A percentile compares a stretch with the other conserved stretches of the same genome.
Evolutionary conservation across 2,797 vertebrate species (phyloP).

Genomic region (Coregonus sp.): DNA sequence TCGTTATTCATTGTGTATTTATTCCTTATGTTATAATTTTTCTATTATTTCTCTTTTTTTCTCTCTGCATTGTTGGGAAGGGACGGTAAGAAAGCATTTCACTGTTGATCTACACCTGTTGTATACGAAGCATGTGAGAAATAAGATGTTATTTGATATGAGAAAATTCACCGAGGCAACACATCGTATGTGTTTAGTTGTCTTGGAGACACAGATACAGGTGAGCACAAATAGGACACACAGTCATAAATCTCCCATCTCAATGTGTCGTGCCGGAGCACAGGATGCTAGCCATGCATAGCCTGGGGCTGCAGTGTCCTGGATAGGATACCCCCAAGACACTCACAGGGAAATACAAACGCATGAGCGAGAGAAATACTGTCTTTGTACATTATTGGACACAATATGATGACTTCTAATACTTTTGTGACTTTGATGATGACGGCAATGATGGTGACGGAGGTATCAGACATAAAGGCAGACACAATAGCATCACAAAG

Average conservation of each 20-base stretch:
- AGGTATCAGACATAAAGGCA: background rate
- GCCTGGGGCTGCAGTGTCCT: conserved; percentile 6
- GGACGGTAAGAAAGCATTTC: no score
- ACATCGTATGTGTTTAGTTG: conserved; percentile 21
- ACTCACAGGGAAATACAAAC: no score
- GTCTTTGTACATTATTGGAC: no score
- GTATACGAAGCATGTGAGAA: no score
- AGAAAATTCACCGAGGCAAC: conserved; percentile 7
- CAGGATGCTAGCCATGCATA: conserved; percentile 22
- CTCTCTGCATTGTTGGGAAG: no score
- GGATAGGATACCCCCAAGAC: no score
- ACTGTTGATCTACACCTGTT: no score
- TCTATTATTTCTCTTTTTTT: no score
- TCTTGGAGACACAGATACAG: conserved; percentile 58
- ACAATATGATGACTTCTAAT: background rate
- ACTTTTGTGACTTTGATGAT: background rate
- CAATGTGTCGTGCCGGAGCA: conserved; percentile 14
- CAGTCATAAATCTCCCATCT: conserved; percentile 42
- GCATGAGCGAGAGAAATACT: no score
- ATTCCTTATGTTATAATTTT: no score
- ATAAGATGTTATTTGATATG: no score
- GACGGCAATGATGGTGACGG: background rate
- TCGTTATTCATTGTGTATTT: no score
- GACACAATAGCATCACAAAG: background rate
- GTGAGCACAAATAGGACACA: conserved; percentile 59